Evolutionary conservation across 2,888 invertebrate genomes (phyloP).

Genomic region (Crossocerus cetratus): DNA sequence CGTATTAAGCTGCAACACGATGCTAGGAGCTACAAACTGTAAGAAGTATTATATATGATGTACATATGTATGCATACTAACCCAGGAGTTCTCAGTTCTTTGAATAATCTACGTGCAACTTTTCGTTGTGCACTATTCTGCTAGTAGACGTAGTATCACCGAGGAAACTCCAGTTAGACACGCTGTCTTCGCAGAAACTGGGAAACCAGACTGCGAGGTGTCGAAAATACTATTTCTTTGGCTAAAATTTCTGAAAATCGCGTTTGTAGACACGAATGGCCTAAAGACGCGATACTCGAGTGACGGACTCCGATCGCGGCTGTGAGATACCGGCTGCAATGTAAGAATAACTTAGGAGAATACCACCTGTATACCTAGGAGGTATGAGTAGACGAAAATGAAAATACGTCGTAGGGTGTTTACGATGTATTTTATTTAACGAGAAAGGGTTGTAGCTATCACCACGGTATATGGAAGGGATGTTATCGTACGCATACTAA

Average conservation of each 20-base stretch:
- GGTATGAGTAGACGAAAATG: slow-evolving; percentile 10
- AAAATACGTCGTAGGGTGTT: slow-evolving; percentile 12
- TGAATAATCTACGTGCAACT: slow-evolving; percentile 43
- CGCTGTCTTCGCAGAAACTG: slow-evolving; percentile 7
- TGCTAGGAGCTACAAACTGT: slow-evolving; percentile 16
- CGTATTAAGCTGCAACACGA: slow-evolving; percentile 4
- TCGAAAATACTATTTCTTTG: too few relatives aligned
- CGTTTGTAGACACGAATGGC: slow-evolving; percentile 20
- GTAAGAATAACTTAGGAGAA: slow-evolving; percentile 20
- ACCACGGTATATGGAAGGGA: slow-evolving; percentile 15
- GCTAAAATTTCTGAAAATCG: background rate
- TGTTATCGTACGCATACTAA: slow-evolving; percentile 36
- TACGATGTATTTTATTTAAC: slow-evolving; percentile 40
- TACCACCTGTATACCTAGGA: background rate
- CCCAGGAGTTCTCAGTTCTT: slow-evolving; percentile 33
- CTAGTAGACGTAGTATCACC: slow-evolving; percentile 2
- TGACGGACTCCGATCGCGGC: slow-evolving; percentile 29
- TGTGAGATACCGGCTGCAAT: slow-evolving; percentile 22
- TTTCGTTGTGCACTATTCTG: slow-evolving; percentile 11
- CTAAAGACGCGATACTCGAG: slow-evolving; percentile 22
- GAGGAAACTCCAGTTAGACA: slow-evolving; percentile 10
- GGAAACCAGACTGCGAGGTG: too few relatives aligned
- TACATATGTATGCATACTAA: slow-evolving; percentile 54
- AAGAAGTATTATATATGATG: slow-evolving; percentile 41
- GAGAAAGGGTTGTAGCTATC: slow-evolving; percentile 23